Evolutionary conservation across 2,888 invertebrate genomes (phyloP).

Genomic region (Epinotia ramella): DNA sequence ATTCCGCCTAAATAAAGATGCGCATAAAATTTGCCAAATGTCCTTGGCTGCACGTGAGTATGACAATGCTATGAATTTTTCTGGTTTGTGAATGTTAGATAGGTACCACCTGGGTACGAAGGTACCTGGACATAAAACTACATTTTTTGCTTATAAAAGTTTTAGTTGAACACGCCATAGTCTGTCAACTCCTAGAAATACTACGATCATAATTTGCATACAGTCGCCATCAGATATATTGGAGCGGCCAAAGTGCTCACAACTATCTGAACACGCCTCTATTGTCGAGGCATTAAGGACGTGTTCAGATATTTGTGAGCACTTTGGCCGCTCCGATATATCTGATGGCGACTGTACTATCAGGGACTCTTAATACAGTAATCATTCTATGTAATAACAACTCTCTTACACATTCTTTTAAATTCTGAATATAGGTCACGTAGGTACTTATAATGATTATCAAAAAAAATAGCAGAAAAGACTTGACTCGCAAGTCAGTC

Average conservation of each 20-base stretch:
- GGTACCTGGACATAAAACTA: constrained; percentile 16
- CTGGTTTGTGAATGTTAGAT: constrained; percentile 55
- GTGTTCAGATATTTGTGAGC: no score
- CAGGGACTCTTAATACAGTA: not conserved
- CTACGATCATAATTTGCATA: not conserved
- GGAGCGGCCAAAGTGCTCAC: no score
- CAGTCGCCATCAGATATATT: no score
- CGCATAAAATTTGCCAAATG: constrained; percentile 75
- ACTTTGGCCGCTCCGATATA: no score
- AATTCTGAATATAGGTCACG: no score
- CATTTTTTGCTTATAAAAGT: constrained; percentile 11
- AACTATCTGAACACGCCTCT: no score
- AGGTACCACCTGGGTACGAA: not conserved
- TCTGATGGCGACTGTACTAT: no score
- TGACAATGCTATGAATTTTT: constrained; percentile 61
- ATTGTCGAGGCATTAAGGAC: no score
- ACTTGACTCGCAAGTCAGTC: no score
- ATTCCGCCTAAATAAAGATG: constrained; percentile 77
- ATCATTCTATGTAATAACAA: not conserved
- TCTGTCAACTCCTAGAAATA: not conserved
- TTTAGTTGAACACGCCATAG: constrained; percentile 12
- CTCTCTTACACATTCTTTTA: no score
- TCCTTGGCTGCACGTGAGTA: constrained; percentile 62
- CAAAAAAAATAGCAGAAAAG: no score
- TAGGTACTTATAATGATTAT: no score